Percentiles rank a stretch among this genome's conserved stretches.
phyloP scores from a whole-genome alignment of 2,113 vertebrate species.

The Cephalopholis sonnerati region DNA sequence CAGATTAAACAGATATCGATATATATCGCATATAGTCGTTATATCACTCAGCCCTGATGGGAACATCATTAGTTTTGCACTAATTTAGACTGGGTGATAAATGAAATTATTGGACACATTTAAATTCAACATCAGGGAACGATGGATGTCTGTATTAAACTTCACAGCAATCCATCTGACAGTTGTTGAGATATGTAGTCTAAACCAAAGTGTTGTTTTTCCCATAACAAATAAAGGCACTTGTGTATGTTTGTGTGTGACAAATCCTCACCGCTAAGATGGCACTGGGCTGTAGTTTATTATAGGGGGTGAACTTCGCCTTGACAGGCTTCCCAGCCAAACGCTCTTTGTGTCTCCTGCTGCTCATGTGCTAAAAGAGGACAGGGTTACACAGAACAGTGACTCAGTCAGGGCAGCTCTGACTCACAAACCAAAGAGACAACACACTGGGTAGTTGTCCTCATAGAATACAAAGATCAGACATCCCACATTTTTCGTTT shows the following conservation, averaged over 20 bases:
- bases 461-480: constrained; percentile 5
- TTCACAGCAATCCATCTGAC: neutral
- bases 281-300: constrained; percentile 90
- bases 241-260: constrained; percentile 2
- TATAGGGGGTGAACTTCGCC: constrained; percentile 92
- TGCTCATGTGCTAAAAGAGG: constrained; percentile 93
- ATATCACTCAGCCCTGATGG: no score
- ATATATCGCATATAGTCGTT: no score
- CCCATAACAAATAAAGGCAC: neutral
- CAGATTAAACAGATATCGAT: no score
- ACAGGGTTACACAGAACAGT: constrained; percentile 9
- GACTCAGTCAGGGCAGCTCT: constrained; percentile 14
- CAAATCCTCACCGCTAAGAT: constrained; percentile 88
- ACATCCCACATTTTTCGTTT: neutral
- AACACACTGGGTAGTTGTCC: neutral
- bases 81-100: no score
- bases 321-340: constrained; percentile 94
- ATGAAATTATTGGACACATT: no score
- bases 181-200: neutral
- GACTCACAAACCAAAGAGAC: neutral
- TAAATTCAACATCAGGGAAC: neutral
- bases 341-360: constrained; percentile 96
- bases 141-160: neutral
- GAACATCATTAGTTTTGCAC: no score
- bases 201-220: neutral